Conservation (phyloP, 2,797 vertebrate species). For the Neomorphus geoffroyi region DNA sequence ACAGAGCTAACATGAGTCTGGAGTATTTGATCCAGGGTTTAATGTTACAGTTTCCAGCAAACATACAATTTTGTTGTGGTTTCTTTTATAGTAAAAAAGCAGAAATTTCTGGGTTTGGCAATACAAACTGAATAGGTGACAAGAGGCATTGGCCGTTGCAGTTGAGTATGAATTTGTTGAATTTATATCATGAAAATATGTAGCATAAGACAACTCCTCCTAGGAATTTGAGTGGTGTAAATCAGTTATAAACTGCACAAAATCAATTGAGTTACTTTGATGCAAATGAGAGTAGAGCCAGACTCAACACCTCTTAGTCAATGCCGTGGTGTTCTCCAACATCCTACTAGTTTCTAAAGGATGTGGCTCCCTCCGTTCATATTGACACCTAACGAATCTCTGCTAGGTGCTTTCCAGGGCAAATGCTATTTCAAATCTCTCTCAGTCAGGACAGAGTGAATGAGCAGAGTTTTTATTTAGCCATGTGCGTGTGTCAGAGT, state of each 20-base stretch:
- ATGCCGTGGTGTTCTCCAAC: background rate
- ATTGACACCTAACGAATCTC: background rate
- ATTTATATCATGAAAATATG: background rate
- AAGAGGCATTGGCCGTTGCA: background rate
- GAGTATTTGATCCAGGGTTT: conserved; percentile 10
- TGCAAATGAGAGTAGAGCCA: background rate
- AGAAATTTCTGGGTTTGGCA: background rate
- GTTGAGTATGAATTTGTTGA: background rate
- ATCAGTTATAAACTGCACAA: background rate
- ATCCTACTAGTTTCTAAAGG: background rate
- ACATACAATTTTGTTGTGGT: background rate
- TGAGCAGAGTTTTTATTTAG: background rate
- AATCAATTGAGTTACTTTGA: background rate
- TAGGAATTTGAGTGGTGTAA: background rate
- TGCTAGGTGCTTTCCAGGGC: background rate
- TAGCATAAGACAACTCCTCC: background rate
- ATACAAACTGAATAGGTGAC: background rate
- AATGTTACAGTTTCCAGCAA: background rate
- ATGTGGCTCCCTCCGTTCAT: background rate
- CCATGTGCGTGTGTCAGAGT: background rate
- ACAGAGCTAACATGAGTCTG: background rate
- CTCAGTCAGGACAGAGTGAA: background rate
- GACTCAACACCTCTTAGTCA: background rate
- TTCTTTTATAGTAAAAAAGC: background rate
- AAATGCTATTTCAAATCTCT: background rate